Percentiles rank a stretch among this genome's conserved stretches.
Conservation (phyloP, 2,888 invertebrate species). For the Ophion slaviceki region DNA sequence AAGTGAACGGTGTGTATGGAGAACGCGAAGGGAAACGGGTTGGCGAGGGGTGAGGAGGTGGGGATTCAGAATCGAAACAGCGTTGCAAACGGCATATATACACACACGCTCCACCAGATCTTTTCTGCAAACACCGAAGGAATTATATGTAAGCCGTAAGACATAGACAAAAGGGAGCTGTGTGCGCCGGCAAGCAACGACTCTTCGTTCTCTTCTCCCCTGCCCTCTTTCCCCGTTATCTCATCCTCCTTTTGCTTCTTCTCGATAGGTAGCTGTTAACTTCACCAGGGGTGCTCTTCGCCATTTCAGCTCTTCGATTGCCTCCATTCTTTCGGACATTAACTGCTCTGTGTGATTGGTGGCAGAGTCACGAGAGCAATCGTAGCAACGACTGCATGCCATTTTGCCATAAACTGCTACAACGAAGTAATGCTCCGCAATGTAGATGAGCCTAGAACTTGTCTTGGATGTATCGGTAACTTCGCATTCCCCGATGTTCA, state of each 20-base stretch:
- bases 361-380: slow-evolving; percentile 57
- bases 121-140: slow-evolving; percentile 86
- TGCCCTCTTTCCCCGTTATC: slow-evolving; percentile 3
- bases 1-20: slow-evolving; percentile 60
- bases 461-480: no score
- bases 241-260: slow-evolving; percentile 5
- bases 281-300: slow-evolving; percentile 43
- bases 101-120: slow-evolving; percentile 71
- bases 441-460: no score
- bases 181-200: slow-evolving; percentile 53
- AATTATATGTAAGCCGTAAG: slow-evolving; percentile 88
- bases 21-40: slow-evolving; percentile 70
- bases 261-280: slow-evolving; percentile 32
- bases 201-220: slow-evolving; percentile 39
- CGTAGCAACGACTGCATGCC: slow-evolving; percentile 25
- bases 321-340: neutral
- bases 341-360: no score
- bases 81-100: slow-evolving; percentile 52
- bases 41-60: slow-evolving; percentile 66
- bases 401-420: neutral
- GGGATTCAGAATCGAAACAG: slow-evolving; percentile 40
- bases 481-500: no score
- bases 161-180: slow-evolving; percentile 81
- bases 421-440: no score
- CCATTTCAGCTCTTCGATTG: slow-evolving; percentile 33